phyloP scores from a whole-genome alignment of 2,888 invertebrate genomes.

The Rotaria socialis region DNA sequence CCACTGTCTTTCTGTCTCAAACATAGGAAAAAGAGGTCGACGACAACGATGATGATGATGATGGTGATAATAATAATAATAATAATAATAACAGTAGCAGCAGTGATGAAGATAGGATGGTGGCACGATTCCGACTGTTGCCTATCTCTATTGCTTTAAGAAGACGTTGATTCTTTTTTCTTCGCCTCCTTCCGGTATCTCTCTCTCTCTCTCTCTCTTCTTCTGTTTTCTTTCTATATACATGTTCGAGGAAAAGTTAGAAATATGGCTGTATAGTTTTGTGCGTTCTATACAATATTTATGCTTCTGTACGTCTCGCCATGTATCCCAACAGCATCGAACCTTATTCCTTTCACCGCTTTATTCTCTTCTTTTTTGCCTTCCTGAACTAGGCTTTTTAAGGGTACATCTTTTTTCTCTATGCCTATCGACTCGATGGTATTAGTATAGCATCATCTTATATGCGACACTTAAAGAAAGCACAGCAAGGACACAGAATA shows the following conservation, averaged over 20 bases:
- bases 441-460: not conserved
- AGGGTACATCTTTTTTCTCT: not conserved
- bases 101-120: slow-evolving; percentile 2
- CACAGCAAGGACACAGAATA: not conserved
- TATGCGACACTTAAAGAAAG: not conserved
- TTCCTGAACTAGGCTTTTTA: not conserved
- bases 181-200: not conserved
- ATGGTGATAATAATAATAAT: not conserved
- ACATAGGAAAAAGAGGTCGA: not conserved
- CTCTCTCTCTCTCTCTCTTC: not conserved
- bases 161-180: not conserved
- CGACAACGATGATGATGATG: not conserved
- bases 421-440: not conserved
- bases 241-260: not conserved
- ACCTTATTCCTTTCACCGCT: not conserved
- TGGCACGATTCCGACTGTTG: not conserved
- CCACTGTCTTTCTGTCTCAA: not conserved
- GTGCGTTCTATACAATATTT: not conserved
- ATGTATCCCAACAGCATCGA: not conserved
- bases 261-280: not conserved
- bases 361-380: not conserved
- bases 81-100: not conserved
- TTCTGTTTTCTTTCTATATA: not conserved
- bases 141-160: not conserved
- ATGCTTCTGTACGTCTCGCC: not conserved